phyloP scores from a whole-genome alignment of 2,797 vertebrate genomes.

The Lateolabrax maculatus region DNA sequence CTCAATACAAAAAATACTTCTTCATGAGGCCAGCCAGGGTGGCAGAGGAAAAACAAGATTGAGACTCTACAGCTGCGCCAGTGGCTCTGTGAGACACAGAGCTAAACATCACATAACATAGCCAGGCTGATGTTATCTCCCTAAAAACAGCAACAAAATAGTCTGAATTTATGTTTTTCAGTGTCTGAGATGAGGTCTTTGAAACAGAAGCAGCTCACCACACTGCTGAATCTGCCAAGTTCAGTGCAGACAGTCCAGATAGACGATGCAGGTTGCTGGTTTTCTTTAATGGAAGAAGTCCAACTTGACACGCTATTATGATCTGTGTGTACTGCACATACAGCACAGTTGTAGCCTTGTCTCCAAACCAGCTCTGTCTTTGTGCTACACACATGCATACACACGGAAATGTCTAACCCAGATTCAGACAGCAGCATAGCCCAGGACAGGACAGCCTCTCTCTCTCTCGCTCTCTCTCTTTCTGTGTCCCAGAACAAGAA shows the following conservation, averaged over 20 bases:
- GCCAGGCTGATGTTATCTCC: neutral
- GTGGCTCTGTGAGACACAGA: neutral
- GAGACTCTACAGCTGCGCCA: neutral
- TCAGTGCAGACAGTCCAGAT: neutral
- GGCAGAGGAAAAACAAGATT: neutral
- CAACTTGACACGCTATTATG: neutral
- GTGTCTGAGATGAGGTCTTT: neutral
- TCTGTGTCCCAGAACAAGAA: slow-evolving; percentile 65
- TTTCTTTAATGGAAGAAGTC: neutral
- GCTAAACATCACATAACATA: neutral
- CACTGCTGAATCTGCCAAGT: neutral
- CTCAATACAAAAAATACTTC: slow-evolving; percentile 26
- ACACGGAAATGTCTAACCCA: slow-evolving; percentile 60
- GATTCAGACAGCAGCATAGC: slow-evolving; percentile 51
- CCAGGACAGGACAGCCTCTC: slow-evolving; percentile 52
- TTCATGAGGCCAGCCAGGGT: neutral
- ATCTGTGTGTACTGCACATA: slow-evolving; percentile 1
- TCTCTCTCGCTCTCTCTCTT: slow-evolving; percentile 4
- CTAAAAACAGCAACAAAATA: neutral
- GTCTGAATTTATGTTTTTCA: neutral
- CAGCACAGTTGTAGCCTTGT: slow-evolving; percentile 21
- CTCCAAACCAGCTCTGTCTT: slow-evolving; percentile 11
- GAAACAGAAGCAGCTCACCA: neutral
- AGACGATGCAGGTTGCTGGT: slow-evolving; percentile 1
- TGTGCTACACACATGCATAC: neutral